Conservation (phyloP, 2,113 vertebrate species). For the Zosterops lateralis region DNA sequence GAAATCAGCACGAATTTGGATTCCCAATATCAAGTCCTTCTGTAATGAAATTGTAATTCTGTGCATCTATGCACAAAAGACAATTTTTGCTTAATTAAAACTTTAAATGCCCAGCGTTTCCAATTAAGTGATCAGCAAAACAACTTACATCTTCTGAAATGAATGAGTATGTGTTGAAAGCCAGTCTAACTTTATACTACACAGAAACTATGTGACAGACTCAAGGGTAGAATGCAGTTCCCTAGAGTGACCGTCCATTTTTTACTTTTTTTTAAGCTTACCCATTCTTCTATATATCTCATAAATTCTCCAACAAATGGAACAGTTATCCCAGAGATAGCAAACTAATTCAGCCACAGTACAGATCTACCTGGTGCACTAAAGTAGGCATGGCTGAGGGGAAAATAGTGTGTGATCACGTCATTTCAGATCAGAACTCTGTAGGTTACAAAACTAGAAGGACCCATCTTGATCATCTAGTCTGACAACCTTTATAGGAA, state of each 20-base stretch:
- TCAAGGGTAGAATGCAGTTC: background rate
- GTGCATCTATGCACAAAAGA: background rate
- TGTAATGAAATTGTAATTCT: background rate
- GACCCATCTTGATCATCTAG: conserved; percentile 41
- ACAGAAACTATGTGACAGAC: background rate
- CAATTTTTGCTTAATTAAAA: background rate
- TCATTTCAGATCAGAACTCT: conserved; percentile 35
- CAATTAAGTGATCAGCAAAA: background rate
- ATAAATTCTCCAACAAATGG: background rate
- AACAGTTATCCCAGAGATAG: background rate
- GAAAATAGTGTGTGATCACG: background rate
- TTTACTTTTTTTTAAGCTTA: background rate
- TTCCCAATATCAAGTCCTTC: background rate
- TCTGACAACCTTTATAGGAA: conserved; percentile 41
- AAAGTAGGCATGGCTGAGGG: background rate
- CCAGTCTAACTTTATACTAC: background rate
- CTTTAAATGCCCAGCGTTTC: background rate
- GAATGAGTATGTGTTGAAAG: background rate
- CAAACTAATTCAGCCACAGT: background rate
- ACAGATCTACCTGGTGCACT: conserved; percentile 12
- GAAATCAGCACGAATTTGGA: background rate
- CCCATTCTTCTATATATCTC: background rate
- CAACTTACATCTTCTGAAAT: background rate
- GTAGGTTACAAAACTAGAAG: background rate
- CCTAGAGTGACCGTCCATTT: background rate